These are phyloP conservation scores for Amazona guildingii DNA, from an alignment of 2,113 vertebrate species.

Conservation along the genomic window DNA sequence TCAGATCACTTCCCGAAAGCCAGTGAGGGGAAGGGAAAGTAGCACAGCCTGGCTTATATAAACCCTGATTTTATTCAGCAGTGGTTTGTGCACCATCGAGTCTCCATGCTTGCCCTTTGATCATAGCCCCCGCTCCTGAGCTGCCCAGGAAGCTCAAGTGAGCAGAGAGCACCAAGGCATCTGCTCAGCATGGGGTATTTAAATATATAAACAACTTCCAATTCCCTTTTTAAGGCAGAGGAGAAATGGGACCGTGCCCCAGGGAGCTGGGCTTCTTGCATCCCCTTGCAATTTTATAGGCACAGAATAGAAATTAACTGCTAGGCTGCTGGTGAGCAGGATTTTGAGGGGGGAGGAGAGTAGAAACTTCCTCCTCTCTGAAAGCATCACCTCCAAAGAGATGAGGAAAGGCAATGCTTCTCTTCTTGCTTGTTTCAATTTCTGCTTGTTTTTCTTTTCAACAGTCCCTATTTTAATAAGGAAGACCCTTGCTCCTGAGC, in stretches of 20 bases:
- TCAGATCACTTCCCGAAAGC: not conserved
- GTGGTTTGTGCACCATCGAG: not conserved
- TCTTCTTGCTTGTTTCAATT: not conserved
- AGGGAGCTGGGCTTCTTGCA: rapidly evolving
- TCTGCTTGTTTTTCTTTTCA: not conserved
- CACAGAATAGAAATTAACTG: not conserved
- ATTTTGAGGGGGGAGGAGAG: not conserved
- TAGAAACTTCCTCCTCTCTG: not conserved
- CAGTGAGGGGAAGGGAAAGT: rapidly evolving
- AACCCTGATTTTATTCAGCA: not conserved
- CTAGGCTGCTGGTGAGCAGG: not conserved
- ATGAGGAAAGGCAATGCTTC: not conserved
- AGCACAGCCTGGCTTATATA: rapidly evolving
- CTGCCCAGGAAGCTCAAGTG: not conserved
- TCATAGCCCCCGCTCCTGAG: not conserved
- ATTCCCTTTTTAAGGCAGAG: not conserved
- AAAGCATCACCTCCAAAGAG: not conserved
- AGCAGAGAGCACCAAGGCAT: rapidly evolving
- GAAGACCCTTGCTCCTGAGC: not conserved
- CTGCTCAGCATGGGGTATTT: not conserved
- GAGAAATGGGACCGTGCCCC: not conserved
- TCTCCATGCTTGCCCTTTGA: rapidly evolving
- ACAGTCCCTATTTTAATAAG: not conserved
- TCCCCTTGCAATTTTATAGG: not conserved
- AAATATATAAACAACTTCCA: not conserved